Base-by-base conservation (phyloP, 1,140 invertebrate species). In the Drosophila repleta region DNA sequence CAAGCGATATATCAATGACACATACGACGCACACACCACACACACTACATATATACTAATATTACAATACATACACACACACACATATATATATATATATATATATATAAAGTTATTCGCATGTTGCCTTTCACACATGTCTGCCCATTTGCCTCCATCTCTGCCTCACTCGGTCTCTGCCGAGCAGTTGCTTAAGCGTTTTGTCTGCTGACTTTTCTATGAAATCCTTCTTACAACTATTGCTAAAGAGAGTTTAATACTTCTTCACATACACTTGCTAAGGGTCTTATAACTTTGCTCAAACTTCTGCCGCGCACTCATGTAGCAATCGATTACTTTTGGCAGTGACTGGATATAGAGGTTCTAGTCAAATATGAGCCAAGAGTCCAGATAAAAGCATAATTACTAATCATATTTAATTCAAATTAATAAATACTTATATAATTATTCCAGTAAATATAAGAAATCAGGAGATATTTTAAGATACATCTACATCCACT, bases 1-100 rank as follows among this genome's bases (percentile, higher is more conserved):
- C 53, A 11, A 43, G 60, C 74, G 17, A 83, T 83, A 76, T 84
- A 84, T 84, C 79, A 84, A 63, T 83, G 71, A 65, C 71, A 68
- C 46, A 66, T 48, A 61, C 52, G 60, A 51, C 45, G 66, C 48
- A 29, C 49, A 10, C 32, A 35, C 2, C 0, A 35, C 52, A 46
- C 41, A 29, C 26, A 65, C 46, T 7, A 41, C 15, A 41, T 35
- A 56, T 55, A 49, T 29, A 41, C 32, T 26, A 48, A 39, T 35
- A 45, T 56, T 52, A 46, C 29, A 60, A 48, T 57, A 56, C 24
- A 55, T 10, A 39, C 10, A 48, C 2, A 48, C 3, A 46, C 1
- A 35, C 26, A 49, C n/a, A 49, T 48, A 35, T 48, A 48, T 52
- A 18, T 32, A 29, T 46, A 21, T 58, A 53, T 52, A 52, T 41